These are phyloP conservation scores for Acanthaster planci DNA, from an alignment of 35 echinoderm and acorn worm genomes.

Conservation along the genomic window DNA sequence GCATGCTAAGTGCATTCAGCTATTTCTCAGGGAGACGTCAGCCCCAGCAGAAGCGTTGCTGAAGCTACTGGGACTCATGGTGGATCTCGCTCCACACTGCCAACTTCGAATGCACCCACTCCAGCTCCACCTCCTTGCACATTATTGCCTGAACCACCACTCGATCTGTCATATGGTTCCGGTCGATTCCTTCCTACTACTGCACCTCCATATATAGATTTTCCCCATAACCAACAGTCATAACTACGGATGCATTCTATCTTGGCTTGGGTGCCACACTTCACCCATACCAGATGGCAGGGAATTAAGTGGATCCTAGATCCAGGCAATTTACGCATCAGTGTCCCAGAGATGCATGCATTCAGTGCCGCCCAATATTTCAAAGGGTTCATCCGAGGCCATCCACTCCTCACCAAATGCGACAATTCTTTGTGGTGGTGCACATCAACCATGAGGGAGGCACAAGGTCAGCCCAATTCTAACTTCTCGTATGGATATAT, in stretches of 20 bases:
- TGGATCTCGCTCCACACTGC: slow-evolving; percentile 36
- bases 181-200: background rate
- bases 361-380: background rate
- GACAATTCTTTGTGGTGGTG: slow-evolving; percentile 30
- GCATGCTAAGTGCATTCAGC: background rate
- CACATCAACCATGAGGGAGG: slow-evolving; percentile 43
- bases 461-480: slow-evolving; percentile 10
- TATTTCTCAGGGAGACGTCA: background rate
- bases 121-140: slow-evolving; percentile 31
- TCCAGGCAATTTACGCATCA: slow-evolving; percentile 15
- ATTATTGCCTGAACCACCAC: background rate
- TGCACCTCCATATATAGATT: background rate
- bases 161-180: background rate
- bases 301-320: background rate
- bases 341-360: background rate
- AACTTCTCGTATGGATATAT: slow-evolving; percentile 16
- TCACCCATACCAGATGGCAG: background rate
- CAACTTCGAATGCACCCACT: slow-evolving; percentile 29
- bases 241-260: too few species aligned
- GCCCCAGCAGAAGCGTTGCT: slow-evolving; percentile 20
- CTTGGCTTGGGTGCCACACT: too few species aligned
- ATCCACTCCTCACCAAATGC: slow-evolving; percentile 4
- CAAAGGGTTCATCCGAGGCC: background rate
- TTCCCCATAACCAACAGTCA: too few species aligned
- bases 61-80: slow-evolving; percentile 23